Conservation (phyloP, 2,113 vertebrate species). For the Dermatemys mawii region DNA sequence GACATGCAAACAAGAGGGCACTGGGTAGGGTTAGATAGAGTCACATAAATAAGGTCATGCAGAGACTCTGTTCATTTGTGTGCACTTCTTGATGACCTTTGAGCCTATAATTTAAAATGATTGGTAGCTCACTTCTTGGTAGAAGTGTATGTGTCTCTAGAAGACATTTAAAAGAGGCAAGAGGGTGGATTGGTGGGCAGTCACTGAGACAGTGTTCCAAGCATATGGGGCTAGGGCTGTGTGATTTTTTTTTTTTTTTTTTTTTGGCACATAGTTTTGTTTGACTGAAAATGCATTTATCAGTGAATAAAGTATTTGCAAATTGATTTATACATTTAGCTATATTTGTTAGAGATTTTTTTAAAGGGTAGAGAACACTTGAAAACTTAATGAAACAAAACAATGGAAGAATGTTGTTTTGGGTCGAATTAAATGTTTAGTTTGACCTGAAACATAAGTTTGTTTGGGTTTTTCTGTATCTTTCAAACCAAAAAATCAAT, state of each 20-base stretch:
- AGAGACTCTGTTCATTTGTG: neutral
- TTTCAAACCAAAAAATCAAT: neutral
- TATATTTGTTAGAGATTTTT: neutral
- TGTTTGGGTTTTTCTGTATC: neutral
- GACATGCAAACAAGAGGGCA: neutral
- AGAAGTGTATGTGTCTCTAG: neutral
- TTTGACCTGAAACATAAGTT: neutral
- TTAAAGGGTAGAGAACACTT: neutral
- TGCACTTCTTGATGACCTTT: neutral
- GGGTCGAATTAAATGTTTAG: neutral
- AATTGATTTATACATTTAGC: neutral
- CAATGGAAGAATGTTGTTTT: neutral
- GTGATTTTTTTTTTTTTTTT: neutral
- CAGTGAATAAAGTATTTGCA: neutral
- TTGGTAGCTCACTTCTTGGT: neutral
- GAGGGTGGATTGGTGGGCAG: neutral
- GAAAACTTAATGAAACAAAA: neutral
- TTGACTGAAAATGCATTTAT: neutral
- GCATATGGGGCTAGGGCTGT: neutral
- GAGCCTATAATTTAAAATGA: neutral
- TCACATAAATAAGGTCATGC: neutral
- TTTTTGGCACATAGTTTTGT: neutral
- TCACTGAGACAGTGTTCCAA: neutral
- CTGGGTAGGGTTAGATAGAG: neutral
- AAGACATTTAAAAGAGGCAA: neutral